A percentile compares a stretch with the other conserved stretches of the same genome.
Conservation (phyloP, 2,888 invertebrate species). For the Drosophila stalkeri region DNA sequence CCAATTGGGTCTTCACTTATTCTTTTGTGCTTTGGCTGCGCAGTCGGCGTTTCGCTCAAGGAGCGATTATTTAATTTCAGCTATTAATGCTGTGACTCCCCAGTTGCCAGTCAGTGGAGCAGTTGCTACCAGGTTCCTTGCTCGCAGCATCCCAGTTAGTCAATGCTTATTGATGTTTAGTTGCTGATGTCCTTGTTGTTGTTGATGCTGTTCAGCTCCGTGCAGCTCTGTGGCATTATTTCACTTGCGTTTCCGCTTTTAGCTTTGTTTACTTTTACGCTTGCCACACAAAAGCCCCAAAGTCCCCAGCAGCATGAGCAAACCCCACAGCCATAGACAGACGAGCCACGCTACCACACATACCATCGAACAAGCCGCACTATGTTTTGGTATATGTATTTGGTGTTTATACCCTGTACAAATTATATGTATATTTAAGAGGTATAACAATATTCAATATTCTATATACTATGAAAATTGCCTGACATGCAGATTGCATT, state of each 20-base stretch:
- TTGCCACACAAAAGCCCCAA: slow-evolving; percentile 78
- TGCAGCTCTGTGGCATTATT: slow-evolving; percentile 68
- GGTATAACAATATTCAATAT: neutral
- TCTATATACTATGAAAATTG: too few relatives aligned
- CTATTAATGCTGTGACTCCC: slow-evolving; percentile 73
- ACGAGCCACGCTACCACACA: slow-evolving; percentile 40
- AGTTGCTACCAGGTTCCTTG: slow-evolving; percentile 41
- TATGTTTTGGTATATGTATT: slow-evolving; percentile 78
- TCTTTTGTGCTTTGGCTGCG: slow-evolving; percentile 47
- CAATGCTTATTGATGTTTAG: slow-evolving; percentile 80
- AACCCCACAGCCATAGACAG: slow-evolving; percentile 43
- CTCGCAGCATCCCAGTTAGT: slow-evolving; percentile 67
- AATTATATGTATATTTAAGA: neutral
- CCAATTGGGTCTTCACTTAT: slow-evolving; percentile 68
- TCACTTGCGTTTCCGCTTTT: slow-evolving; percentile 80
- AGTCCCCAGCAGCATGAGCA: slow-evolving; percentile 68
- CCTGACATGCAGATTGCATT: neutral
- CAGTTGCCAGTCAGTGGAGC: slow-evolving; percentile 51
- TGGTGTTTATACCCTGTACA: slow-evolving; percentile 51
- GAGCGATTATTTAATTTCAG: slow-evolving; percentile 79
- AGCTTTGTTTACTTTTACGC: slow-evolving; percentile 80
- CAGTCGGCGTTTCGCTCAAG: slow-evolving; percentile 63
- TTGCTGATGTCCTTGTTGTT: slow-evolving; percentile 51
- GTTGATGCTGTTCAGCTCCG: slow-evolving; percentile 43
- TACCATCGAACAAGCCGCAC: slow-evolving; percentile 66